These are phyloP conservation scores for Lasioglossum marginatum DNA, from an alignment of 2,888 invertebrate species.

Conservation along the genomic window DNA sequence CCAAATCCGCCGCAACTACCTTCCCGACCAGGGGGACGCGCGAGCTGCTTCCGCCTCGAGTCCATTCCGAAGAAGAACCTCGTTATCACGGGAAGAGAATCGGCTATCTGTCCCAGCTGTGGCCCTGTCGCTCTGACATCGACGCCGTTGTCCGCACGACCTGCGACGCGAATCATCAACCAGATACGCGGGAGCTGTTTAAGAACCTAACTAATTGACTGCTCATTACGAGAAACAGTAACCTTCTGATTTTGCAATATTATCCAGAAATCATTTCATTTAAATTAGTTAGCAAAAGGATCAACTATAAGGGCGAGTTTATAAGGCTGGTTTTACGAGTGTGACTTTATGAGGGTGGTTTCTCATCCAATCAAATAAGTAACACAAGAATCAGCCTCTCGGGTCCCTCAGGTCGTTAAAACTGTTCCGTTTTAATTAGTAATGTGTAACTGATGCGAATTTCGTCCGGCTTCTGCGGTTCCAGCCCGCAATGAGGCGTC, in stretches of 20 bases:
- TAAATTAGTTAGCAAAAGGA: too few relatives aligned
- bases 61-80: slow-evolving; percentile 14
- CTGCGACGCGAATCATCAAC: not conserved
- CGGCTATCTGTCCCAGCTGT: not conserved
- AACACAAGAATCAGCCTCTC: not conserved
- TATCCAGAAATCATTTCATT: too few relatives aligned
- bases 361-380: not conserved
- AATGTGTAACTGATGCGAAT: not conserved
- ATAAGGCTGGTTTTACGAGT: too few relatives aligned
- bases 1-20: slow-evolving; percentile 88
- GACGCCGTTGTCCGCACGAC: not conserved
- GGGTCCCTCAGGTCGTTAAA: not conserved
- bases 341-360: too few relatives aligned
- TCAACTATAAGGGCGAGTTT: too few relatives aligned
- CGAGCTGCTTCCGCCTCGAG: slow-evolving; percentile 23
- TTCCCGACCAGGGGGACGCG: slow-evolving; percentile 85
- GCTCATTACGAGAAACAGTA: too few relatives aligned
- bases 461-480: not conserved
- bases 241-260: too few relatives aligned
- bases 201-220: not conserved
- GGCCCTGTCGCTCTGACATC: not conserved
- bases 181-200: not conserved
- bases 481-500: not conserved
- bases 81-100: not conserved
- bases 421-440: not conserved